phyloP scores from a whole-genome alignment of 1,140 invertebrate species.

The Mycetomoellerius zeteki region DNA sequence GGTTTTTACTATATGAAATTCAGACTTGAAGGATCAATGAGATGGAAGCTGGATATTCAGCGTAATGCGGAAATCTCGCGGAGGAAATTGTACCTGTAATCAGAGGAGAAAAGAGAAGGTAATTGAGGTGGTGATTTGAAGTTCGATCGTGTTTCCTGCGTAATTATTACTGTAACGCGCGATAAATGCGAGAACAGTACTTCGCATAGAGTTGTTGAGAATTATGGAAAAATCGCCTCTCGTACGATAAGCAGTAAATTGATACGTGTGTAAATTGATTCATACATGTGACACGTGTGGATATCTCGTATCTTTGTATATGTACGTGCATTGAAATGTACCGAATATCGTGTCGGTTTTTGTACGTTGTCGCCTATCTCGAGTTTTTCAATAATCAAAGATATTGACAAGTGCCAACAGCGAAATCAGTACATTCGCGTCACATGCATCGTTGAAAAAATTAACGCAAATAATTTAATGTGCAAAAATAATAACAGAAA shows the following conservation, averaged over 20 bases:
- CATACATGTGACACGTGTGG: not conserved
- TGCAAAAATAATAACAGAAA: not conserved
- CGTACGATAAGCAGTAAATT: not conserved
- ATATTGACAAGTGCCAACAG: not conserved
- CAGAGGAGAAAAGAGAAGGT: not conserved
- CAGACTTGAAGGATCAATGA: not conserved
- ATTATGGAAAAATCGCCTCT: conserved; percentile 4
- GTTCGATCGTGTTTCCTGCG: conserved; percentile 17
- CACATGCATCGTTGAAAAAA: not conserved
- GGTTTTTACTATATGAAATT: not conserved
- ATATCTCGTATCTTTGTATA: not conserved
- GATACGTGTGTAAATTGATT: not conserved
- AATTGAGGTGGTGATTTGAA: conserved; percentile 11
- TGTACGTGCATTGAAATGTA: not conserved
- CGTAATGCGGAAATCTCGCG: conserved; percentile 1
- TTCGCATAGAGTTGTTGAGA: not conserved
- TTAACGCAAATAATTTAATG: not conserved
- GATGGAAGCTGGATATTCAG: not conserved
- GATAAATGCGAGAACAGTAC: not conserved
- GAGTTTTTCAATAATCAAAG: not conserved
- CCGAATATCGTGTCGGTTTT: not conserved
- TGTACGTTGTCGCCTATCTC: not conserved
- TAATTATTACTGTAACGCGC: conserved; percentile 3
- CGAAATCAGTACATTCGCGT: not conserved
- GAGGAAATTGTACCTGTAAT: conserved; percentile 10